Conservation (phyloP, 2,888 invertebrate species). For the Sinhomidia bicolor region DNA sequence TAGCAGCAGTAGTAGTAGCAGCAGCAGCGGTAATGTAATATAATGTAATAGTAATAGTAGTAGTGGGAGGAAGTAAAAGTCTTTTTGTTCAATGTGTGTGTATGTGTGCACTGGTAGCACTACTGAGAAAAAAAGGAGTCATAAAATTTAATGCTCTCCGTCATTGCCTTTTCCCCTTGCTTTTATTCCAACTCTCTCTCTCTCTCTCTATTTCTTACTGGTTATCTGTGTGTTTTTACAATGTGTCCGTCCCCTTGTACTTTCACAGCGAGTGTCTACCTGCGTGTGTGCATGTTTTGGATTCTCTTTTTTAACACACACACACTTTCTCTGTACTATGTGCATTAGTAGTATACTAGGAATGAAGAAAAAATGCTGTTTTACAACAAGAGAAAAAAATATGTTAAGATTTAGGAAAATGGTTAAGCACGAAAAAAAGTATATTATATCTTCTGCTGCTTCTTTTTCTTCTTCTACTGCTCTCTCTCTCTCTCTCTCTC, state of each 20-base stretch:
- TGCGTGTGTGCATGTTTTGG: neutral
- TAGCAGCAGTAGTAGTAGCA: too few relatives aligned
- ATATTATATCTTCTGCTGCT: neutral
- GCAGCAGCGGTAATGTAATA: constrained; percentile 43
- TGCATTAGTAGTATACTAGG: too few relatives aligned
- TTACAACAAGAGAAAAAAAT: constrained; percentile 29
- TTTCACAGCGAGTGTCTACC: neutral
- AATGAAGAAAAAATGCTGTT: neutral
- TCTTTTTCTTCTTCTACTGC: too few relatives aligned
- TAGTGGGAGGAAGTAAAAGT: constrained; percentile 45
- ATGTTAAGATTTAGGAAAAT: constrained; percentile 43
- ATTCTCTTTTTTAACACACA: neutral
- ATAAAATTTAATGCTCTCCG: constrained; percentile 73
- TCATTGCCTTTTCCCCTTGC: constrained; percentile 67
- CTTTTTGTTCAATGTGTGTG: neutral
- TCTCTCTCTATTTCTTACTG: constrained; percentile 11
- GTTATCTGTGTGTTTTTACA: constrained; percentile 56
- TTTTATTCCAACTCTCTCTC: constrained; percentile 38
- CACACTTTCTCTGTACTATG: too few relatives aligned
- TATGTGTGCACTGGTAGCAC: neutral
- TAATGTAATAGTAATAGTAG: constrained; percentile 46
- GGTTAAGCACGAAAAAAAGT: neutral
- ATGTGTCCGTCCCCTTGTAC: constrained; percentile 16
- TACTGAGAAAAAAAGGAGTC: constrained; percentile 65
- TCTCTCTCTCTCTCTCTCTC: too few relatives aligned